These are phyloP conservation scores for Mus caroli DNA, from an alignment of 2,797 vertebrate species.

Conservation along the genomic window DNA sequence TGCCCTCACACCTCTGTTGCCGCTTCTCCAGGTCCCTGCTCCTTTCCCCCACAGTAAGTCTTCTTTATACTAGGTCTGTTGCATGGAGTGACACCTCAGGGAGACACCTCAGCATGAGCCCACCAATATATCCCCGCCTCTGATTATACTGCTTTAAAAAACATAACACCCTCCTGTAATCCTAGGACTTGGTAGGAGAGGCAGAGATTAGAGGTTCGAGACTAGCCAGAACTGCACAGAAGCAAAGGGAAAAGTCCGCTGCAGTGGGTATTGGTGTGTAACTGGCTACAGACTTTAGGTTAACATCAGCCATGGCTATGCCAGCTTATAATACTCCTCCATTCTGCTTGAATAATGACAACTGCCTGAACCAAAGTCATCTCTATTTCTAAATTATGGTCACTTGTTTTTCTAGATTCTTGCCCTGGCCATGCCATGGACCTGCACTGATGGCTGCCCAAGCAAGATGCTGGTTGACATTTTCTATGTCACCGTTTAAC, in stretches of 20 bases:
- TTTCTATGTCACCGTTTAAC: background rate
- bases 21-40: background rate
- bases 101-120: background rate
- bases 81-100: background rate
- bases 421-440: background rate
- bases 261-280: background rate
- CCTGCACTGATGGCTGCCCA: background rate
- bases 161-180: background rate
- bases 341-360: background rate
- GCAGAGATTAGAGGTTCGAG: background rate
- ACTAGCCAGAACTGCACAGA: too few species aligned
- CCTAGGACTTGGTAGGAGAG: background rate
- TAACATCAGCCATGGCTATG: too few species aligned
- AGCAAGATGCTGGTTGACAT: background rate
- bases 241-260: background rate
- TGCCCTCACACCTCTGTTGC: background rate
- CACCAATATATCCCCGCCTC: background rate
- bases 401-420: background rate
- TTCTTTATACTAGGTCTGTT: background rate
- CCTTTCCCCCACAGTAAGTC: background rate
- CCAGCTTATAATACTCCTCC: background rate
- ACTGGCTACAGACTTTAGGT: background rate
- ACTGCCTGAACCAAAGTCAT: background rate
- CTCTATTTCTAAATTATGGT: background rate
- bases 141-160: background rate